Evolutionary conservation across 2,113 vertebrate species (phyloP), one percentile per base, ranked within the genome.

Genomic region (Epinephelus cyanopodus): DNA sequence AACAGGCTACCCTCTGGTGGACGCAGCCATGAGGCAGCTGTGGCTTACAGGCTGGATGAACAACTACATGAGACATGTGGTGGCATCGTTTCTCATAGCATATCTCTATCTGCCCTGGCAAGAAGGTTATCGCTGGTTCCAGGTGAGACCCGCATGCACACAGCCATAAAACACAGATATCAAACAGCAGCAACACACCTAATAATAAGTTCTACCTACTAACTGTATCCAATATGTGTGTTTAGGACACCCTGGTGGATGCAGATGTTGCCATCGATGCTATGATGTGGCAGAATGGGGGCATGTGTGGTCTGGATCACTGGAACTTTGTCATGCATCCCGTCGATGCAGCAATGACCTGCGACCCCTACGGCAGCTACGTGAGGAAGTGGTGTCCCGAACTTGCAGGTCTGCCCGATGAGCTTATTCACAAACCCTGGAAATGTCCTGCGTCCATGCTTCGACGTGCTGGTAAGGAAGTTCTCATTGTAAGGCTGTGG

Each of bases 251-350:
- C 3, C 75, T 95, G 18, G 90, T 95, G 70, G 95, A 96, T 68
- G 94, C 94, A 47, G 94, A 96, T 71, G 94, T 94, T 69, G 95
- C 94, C 57, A 95, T 95, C 45, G 93, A 95, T 78, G 94, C 94
- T 13, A 93, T 95, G 95, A 96, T 95, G 94, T 95, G 95, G 95
- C 94, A 95, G 90, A 95, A 96, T 42, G 95, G 94, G 6, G 94
- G 94, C 57, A 95, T 96, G 94, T 93, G 93, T 64, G 94, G 94
- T 57, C 86, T 95, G 90, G 94, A 95, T 89, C 93, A 95, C 79
- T 95, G 94, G 95, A 95, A 95, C 83, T 95, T 95, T 73, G 94
- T 95, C 66, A 95, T 95, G 94, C 94, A 95, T 37, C 95, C 94
- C 0, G 89, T 95, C 4, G 92, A 94, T 47, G 93, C 94, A 50